Evolutionary conservation across 2,797 vertebrate species (phyloP).

Genomic region (Harpagifer antarcticus): DNA sequence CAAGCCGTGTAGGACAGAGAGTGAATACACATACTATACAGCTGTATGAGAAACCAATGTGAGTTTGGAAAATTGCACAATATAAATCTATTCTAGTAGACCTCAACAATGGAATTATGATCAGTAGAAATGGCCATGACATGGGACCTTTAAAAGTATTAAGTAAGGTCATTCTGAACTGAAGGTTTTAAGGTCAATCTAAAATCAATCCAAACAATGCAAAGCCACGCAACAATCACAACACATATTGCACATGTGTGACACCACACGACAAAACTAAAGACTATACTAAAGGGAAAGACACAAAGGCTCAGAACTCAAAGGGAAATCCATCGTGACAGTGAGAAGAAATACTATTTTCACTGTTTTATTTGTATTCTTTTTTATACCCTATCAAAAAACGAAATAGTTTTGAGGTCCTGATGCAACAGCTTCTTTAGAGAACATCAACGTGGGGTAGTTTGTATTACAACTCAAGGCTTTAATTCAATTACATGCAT

Average conservation of each 20-base stretch:
- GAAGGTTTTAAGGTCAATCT: not conserved
- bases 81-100: too few species aligned
- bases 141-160: not conserved
- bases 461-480: constrained; percentile 21
- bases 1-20: too few species aligned
- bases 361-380: not conserved
- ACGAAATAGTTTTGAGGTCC: not conserved
- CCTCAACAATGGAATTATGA: too few species aligned
- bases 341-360: not conserved
- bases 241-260: not conserved
- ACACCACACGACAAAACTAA: not conserved
- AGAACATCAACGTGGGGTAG: not conserved
- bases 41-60: too few species aligned
- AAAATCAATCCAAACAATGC: too few species aligned
- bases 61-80: too few species aligned
- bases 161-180: constrained; percentile 27
- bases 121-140: too few species aligned
- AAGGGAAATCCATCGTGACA: not conserved
- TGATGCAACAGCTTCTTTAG: constrained; percentile 18
- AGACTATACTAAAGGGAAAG: not conserved
- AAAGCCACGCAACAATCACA: not conserved
- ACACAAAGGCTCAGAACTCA: not conserved
- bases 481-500: constrained; percentile 41
- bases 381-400: constrained; percentile 13
- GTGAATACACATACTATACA: too few species aligned